Evolutionary conservation across 2,797 vertebrate species (phyloP), one percentile per base, ranked within the genome.

Genomic region (Sphenodon punctatus): DNA sequence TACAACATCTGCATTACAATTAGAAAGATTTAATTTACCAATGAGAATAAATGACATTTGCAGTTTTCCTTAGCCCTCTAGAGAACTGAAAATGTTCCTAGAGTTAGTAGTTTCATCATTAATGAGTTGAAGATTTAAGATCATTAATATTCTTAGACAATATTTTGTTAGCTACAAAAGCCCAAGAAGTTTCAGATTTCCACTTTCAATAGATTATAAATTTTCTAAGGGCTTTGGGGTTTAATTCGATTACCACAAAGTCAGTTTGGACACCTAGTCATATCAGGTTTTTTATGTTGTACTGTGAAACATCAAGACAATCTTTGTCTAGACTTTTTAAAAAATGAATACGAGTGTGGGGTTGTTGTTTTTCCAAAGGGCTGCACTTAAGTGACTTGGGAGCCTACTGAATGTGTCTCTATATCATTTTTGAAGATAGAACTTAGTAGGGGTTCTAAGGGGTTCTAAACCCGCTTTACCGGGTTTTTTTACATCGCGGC

Each of bases 101-200:
- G 39, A 61, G 34, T 74, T 64, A 5, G 0, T 39, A 49, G 8
- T 10, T 71, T 88, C 51, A 36, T 41, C 63, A 56, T 13, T 67
- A 78, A 78, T 59, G 30, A 66, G 59, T 75, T 41, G 60, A 61
- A 17, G 67, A 75, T 43, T 60, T 80, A 80, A 76, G 36, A 64
- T 17, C 6, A 85, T 78, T 88, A 53, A 84, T 73, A 32, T 27
- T 75, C 67, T 59, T 58, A 75, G 49, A 53, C 23, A 88, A 83
- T 15, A 32, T 89, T 81, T 72, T 67, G 76, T 78, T 73, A 68
- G 59, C 58, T 65, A 48, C 11, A 83, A 86, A 92, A 78, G 42
- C 58, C 56, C 78, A 20, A 76, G 39, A 78, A 66, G 17, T 22
- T 75, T 13, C 88, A 39, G 34, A 32, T 75, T 87, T 64, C 87